phyloP scores from a whole-genome alignment of 2,888 invertebrate species.

The Scelioninae gen. 2 region DNA sequence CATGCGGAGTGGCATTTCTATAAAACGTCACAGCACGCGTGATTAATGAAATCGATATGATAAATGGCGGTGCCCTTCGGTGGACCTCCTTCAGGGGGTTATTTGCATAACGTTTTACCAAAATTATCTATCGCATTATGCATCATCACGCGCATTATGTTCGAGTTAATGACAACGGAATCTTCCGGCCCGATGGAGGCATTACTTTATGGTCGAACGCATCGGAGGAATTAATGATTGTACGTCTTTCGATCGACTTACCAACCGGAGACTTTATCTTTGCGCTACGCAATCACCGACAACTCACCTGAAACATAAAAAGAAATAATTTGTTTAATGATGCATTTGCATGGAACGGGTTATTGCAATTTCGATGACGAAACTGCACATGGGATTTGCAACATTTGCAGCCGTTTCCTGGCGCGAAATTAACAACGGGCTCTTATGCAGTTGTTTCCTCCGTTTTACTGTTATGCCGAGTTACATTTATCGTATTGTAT shows the following conservation, averaged over 20 bases:
- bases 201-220: too few species aligned
- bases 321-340: too few species aligned
- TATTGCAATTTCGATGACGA: too few species aligned
- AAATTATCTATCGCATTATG: slow-evolving; percentile 22
- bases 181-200: too few species aligned
- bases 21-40: slow-evolving; percentile 45
- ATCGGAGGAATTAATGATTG: too few species aligned
- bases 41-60: slow-evolving; percentile 59
- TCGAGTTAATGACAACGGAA: too few species aligned
- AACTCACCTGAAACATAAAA: slow-evolving; percentile 32
- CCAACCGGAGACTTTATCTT: neutral
- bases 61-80: slow-evolving; percentile 32
- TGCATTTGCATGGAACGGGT: too few species aligned
- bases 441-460: neutral
- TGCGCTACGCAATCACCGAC: neutral
- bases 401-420: too few species aligned
- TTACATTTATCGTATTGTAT: slow-evolving; percentile 39
- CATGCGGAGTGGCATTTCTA: too few species aligned
- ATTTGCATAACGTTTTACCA: slow-evolving; percentile 37
- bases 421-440: neutral
- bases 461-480: slow-evolving; percentile 4
- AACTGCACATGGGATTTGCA: too few species aligned
- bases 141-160: too few species aligned
- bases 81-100: slow-evolving; percentile 9
- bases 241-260: too few species aligned